Evolutionary conservation across 1,140 invertebrate genomes (phyloP).

Genomic region (Dinoponera quadriceps): DNA sequence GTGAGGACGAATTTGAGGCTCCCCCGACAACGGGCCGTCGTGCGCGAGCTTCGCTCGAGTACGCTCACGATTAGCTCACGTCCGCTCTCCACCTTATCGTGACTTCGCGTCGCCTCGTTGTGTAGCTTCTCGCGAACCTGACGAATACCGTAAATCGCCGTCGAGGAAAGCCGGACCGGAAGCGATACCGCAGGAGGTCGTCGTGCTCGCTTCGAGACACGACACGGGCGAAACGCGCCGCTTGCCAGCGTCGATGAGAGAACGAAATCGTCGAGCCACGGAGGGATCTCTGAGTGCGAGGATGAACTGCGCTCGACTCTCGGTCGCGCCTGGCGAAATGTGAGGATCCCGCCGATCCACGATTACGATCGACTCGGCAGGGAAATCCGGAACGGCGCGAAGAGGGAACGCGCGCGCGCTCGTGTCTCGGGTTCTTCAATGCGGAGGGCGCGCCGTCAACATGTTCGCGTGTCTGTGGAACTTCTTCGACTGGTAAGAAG

Average conservation of each 20-base stretch:
- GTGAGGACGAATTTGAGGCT: conserved; percentile 12
- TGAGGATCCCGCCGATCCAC: conserved; percentile 24
- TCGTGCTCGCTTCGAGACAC: background rate
- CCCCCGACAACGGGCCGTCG: conserved; percentile 11
- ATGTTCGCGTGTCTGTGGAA: conserved; percentile 90
- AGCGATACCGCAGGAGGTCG: background rate
- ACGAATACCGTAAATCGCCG: background rate
- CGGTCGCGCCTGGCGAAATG: conserved; percentile 19
- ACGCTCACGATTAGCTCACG: background rate
- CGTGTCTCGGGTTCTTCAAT: conserved; percentile 29
- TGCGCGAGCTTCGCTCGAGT: background rate
- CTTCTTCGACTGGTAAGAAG: conserved; percentile 89
- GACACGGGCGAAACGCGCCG: background rate
- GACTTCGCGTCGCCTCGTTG: background rate
- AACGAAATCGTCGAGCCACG: background rate
- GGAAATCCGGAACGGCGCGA: background rate
- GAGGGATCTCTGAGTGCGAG: background rate
- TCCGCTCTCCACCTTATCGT: background rate
- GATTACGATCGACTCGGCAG: background rate
- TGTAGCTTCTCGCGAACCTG: background rate
- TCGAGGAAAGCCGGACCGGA: background rate
- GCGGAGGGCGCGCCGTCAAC: conserved; percentile 69
- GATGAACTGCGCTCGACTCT: background rate
- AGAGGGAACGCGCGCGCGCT: conserved; percentile 11
- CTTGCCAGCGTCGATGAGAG: background rate